These are phyloP conservation scores for Limenitis arthemis DNA, from an alignment of 2,888 invertebrate genomes.

Conservation along the genomic window DNA sequence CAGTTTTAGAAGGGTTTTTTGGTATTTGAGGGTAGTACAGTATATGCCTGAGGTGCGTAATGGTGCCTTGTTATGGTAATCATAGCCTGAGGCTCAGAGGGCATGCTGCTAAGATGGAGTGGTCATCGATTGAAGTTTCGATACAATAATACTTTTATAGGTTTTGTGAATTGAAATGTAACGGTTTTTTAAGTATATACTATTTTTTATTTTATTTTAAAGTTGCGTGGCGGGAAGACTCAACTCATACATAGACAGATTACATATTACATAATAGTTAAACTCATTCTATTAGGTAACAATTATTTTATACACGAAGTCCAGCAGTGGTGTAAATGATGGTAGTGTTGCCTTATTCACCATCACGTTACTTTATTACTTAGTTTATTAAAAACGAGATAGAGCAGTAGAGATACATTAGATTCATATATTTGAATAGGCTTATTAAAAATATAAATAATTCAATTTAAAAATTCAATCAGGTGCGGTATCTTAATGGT, in stretches of 20 bases:
- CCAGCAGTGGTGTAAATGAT: no score
- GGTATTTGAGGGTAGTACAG: constrained; percentile 26
- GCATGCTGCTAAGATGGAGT: constrained; percentile 46
- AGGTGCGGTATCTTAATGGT: constrained; percentile 13
- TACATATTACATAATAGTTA: no score
- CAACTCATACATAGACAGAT: no score
- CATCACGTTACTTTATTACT: no score
- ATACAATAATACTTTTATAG: not conserved
- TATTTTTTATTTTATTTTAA: no score
- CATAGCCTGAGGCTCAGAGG: constrained; percentile 44
- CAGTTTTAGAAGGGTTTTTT: constrained; percentile 4
- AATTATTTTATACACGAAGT: no score
- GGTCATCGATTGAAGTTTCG: constrained; percentile 43
- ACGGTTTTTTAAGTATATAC: not conserved
- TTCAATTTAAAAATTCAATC: constrained; percentile 14
- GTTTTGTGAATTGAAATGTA: not conserved
- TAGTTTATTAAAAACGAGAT: no score
- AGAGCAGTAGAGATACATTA: not conserved
- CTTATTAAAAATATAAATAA: constrained; percentile 7
- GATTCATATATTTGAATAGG: not conserved
- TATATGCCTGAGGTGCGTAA: constrained; percentile 54
- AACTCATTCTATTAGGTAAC: no score
- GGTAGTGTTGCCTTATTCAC: no score
- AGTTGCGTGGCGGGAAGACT: no score
- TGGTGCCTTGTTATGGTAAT: constrained; percentile 70